Conservation (phyloP, 2,113 vertebrate genomes). For the Parotia lawesii region DNA sequence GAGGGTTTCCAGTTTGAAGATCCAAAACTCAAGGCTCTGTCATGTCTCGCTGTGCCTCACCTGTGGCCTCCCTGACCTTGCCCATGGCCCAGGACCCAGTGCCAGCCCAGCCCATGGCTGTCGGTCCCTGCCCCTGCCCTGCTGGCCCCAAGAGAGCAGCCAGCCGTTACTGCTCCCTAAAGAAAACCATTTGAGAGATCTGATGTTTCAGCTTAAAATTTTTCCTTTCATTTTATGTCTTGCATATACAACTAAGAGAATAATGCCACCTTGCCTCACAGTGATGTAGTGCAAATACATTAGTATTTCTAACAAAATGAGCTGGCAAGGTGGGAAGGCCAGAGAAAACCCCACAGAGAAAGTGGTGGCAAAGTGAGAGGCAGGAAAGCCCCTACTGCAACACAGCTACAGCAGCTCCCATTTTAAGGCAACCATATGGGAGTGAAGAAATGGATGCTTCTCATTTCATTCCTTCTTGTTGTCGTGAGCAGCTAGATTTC, state of each 20-base stretch:
- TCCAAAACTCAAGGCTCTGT: background rate
- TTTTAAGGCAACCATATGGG: background rate
- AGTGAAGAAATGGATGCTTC: background rate
- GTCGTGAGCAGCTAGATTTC: background rate
- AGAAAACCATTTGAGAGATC: fast-evolving
- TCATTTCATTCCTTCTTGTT: background rate
- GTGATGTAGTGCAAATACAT: slow-evolving; percentile 47
- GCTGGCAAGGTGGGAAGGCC: background rate
- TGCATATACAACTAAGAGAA: slow-evolving; percentile 36
- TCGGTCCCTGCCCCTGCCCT: background rate
- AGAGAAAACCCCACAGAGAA: background rate
- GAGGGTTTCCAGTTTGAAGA: background rate
- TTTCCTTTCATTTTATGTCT: background rate
- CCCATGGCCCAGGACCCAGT: background rate
- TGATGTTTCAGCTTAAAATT: background rate
- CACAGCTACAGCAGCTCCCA: background rate
- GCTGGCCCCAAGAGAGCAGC: fast-evolving
- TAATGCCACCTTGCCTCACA: slow-evolving; percentile 55
- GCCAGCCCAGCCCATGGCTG: fast-evolving
- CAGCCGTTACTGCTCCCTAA: background rate
- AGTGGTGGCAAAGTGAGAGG: background rate
- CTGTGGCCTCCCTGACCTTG: too few species aligned
- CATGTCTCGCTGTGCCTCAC: background rate
- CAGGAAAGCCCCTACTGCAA: background rate
- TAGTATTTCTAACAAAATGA: background rate